phyloP scores from a whole-genome alignment of 1,140 invertebrate species.

The Ectropis grisescens region DNA sequence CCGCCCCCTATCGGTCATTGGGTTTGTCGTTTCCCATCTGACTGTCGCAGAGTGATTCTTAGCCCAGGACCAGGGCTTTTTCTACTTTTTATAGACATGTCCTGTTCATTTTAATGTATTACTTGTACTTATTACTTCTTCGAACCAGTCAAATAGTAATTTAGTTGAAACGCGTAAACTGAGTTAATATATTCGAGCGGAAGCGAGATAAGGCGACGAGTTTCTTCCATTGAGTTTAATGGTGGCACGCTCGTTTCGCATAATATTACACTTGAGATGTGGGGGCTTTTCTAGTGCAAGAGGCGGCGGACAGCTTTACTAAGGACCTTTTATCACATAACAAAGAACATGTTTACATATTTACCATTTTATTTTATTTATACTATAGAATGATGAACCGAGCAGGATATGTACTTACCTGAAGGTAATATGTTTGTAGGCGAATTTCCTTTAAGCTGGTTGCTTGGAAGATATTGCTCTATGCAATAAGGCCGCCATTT shows the following conservation, averaged over 20 bases:
- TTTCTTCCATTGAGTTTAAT: slow-evolving; percentile 38
- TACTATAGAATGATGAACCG: no score
- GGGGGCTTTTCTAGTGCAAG: slow-evolving; percentile 16
- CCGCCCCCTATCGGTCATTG: no score
- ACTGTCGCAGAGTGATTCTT: no score
- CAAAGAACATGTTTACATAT: not conserved
- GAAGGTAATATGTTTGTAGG: not conserved
- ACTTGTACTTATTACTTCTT: no score
- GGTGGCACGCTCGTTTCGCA: slow-evolving; percentile 31
- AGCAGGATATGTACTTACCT: not conserved
- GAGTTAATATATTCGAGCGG: slow-evolving; percentile 45
- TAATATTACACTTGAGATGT: slow-evolving; percentile 32
- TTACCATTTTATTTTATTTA: not conserved
- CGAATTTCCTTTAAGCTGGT: no score
- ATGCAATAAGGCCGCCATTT: no score
- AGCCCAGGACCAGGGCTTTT: no score
- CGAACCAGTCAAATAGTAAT: not conserved
- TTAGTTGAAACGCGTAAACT: slow-evolving; percentile 16
- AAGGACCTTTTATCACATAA: not conserved
- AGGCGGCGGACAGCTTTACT: not conserved
- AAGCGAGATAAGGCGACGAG: slow-evolving; percentile 40
- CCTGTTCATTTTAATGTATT: no score
- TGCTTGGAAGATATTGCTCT: no score
- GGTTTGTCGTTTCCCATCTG: no score
- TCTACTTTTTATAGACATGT: no score